Base-by-base conservation (phyloP, 2,888 invertebrate species). In the Darwinula stevensoni region DNA sequence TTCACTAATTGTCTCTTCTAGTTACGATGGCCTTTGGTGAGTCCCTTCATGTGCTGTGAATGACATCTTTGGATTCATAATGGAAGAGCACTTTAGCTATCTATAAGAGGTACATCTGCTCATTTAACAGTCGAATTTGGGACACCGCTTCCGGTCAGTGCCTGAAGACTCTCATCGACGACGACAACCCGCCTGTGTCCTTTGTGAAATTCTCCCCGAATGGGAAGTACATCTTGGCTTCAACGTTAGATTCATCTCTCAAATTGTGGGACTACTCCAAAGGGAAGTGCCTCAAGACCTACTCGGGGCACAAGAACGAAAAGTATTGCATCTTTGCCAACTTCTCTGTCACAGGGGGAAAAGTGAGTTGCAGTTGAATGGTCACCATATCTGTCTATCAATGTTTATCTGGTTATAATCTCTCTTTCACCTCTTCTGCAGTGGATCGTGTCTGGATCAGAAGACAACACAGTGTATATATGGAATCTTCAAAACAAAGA, bases 371-470 rank as follows among this genome's bases (percentile, higher is more conserved):
- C n/a, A n/a, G n/a, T 22, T 22, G 22, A 22, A 9, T 22, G n/a
- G 9, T 22, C 22, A 22, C 22, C n/a, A 9, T 6, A 22, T 22
- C 22, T 22, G 9, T 6, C 6, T 22, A 22, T n/a, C 22, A 18
- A 6, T 14, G 11, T 12, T 35, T 16, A 16, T 26, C 16, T 27
- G 4, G 13, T 18, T 16, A n/a, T 28, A 34, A 13, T 27, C 34
- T 38, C 22, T 28, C 17, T 30, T 31, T 26, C 28, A 16, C 34
- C 36, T 37, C 37, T 36, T 42, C 54, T 56, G 13, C 53, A 86
- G 78, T 97, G 97, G 97, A 99, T 97, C 49, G 94, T 99, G 30
- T 91, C 88, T 27, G 97, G 97, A n/a, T 94, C 94, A 3, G 97
- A 97, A 56, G 97, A 97, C 54, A 80, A 88, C 51, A 65, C 82